A percentile compares a stretch with the other conserved stretches of the same genome.
Conservation (phyloP, 2,888 invertebrate species). For the Kuschelorhynchus macadamiae region DNA sequence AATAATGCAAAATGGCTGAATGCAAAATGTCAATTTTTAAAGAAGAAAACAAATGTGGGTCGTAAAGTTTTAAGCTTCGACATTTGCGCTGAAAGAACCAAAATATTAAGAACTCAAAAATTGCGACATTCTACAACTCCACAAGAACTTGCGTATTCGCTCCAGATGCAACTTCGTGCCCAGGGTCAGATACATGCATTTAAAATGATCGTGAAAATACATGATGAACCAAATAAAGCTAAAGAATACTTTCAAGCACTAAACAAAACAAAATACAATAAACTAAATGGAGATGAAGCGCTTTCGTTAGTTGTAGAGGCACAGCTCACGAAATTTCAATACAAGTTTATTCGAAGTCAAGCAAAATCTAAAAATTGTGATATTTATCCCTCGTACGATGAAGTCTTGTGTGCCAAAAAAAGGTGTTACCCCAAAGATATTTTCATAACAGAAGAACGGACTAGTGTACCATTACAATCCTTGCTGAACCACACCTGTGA, state of each 20-base stretch:
- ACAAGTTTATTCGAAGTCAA: slow-evolving; percentile 7
- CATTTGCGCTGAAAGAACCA: slow-evolving; percentile 6
- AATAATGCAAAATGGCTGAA: slow-evolving; percentile 1
- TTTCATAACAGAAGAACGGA: not conserved
- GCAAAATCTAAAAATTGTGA: slow-evolving; percentile 7
- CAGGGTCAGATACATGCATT: slow-evolving; percentile 10
- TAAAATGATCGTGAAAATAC: slow-evolving; percentile 1
- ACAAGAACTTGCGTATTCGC: slow-evolving; percentile 10
- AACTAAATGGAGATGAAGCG: slow-evolving; percentile 7
- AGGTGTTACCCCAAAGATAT: slow-evolving; percentile 12
- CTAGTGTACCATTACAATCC: no score
- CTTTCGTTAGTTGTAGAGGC: slow-evolving; percentile 8
- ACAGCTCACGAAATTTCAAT: not conserved
- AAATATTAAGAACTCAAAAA: slow-evolving; percentile 8
- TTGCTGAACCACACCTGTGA: not conserved
- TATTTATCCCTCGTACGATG: slow-evolving; percentile 1
- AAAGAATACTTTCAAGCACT: slow-evolving; percentile 7
- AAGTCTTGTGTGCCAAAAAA: slow-evolving; percentile 8
- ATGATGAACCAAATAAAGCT: slow-evolving; percentile 5
- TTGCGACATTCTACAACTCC: slow-evolving; percentile 1
- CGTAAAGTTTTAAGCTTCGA: slow-evolving; percentile 2
- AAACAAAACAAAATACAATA: slow-evolving; percentile 1
- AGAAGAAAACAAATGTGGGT: not conserved
- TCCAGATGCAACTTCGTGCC: slow-evolving; percentile 12
- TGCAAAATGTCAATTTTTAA: not conserved